Percentiles rank a stretch among this genome's conserved stretches.
These are phyloP conservation scores for Mythimna albipuncta DNA, from an alignment of 2,888 invertebrate species.

Conservation along the genomic window DNA sequence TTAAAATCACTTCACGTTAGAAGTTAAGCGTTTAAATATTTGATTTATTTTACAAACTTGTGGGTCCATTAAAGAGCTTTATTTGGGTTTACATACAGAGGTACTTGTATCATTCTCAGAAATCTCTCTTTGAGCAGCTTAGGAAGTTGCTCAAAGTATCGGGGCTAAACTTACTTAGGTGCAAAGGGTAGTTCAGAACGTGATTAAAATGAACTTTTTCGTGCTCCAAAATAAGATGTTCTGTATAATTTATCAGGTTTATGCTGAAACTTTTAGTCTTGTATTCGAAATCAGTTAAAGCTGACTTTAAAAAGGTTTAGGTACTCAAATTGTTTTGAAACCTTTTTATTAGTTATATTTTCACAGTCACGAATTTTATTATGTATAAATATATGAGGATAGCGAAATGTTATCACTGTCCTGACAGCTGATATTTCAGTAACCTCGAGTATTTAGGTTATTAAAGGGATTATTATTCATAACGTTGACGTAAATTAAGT, in stretches of 20 bases:
- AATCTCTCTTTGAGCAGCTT: constrained; percentile 61
- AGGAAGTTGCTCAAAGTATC: constrained; percentile 63
- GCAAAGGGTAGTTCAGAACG: constrained; percentile 59
- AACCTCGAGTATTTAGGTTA: constrained; percentile 7
- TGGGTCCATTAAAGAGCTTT: constrained; percentile 27
- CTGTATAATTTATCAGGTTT: constrained; percentile 54
- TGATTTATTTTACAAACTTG: constrained; percentile 29
- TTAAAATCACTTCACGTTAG: constrained; percentile 37
- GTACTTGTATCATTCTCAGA: constrained; percentile 34
- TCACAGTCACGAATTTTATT: neutral
- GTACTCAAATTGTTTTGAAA: constrained; percentile 8
- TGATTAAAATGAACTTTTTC: constrained; percentile 57
- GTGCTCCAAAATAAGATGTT: constrained; percentile 47
- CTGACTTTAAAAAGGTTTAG: constrained; percentile 25
- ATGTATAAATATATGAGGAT: neutral
- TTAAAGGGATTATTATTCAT: constrained; percentile 31
- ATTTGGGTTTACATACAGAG: constrained; percentile 19
- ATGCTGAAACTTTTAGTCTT: constrained; percentile 38
- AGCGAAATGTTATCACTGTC: constrained; percentile 4
- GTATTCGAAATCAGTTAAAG: constrained; percentile 33
- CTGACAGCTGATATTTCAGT: constrained; percentile 10
- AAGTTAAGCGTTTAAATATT: constrained; percentile 38
- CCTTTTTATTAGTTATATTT: neutral
- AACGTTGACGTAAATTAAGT: constrained; percentile 31
- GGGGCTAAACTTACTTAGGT: constrained; percentile 62